Evolutionary conservation across 2,113 vertebrate genomes (phyloP), one percentile per base, ranked within the genome.

Genomic region (Nerophis ophidion): DNA sequence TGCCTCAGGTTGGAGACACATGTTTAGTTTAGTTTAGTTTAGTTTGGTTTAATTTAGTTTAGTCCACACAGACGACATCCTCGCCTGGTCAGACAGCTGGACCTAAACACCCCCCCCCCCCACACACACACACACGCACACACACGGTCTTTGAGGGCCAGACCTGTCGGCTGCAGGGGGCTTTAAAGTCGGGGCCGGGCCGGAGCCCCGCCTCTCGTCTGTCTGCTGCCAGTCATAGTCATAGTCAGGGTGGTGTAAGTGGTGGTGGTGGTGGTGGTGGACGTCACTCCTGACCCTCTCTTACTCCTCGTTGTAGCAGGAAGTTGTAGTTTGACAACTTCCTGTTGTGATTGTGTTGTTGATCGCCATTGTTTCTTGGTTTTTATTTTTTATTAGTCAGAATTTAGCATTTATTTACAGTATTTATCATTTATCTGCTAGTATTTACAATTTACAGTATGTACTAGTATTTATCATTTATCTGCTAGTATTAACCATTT

Each of bases 81-180:
- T 44, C 13, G 17, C 65, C 60, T 51, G 58, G 19, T 49, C 48
- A 66, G 77, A 81, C 76, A 75, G 69, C 76, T 81, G 76, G 50
- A 12, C 51, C 50, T 42, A 7, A 60, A 65, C 14, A 9, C 44
- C n/a, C 12, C 15, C 42, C n/a, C 52, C 3, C 34, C 13, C 3
- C 44, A 49, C 17, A 51, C 13, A 33, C 12, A 14, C 26, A 14
- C 50, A 17, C 6, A 17, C 16, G 40, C 53, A 42, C 36, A 56
- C n/a, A 16, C 34, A 13, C 10, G 16, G 36, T 42, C 54, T 42
- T 42, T 56, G 61, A 68, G 51, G 56, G 66, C 68, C 69, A 86
- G 84, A 83, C 80, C 80, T 61, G 48, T 57, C 8, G 71, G 52
- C 82, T 81, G 56, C 82, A 74, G 64, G 58, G 65, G 68, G 71